These are phyloP conservation scores for Cecidostiba fungosa DNA, from an alignment of 2,888 invertebrate genomes.

Conservation along the genomic window DNA sequence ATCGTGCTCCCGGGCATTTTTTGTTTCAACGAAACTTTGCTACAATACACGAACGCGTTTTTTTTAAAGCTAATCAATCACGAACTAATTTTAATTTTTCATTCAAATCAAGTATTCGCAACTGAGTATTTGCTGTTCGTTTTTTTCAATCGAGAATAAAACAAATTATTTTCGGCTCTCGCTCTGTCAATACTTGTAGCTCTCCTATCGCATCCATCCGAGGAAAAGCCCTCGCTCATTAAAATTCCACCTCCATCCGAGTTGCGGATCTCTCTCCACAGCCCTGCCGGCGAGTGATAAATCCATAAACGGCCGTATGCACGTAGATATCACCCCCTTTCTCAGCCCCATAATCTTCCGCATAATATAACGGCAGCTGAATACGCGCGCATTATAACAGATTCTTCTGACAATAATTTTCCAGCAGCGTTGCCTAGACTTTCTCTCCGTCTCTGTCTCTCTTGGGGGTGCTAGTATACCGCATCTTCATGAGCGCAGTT, in stretches of 20 bases:
- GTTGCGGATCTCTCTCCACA: neutral
- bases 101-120: no score
- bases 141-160: no score
- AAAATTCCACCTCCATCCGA: neutral
- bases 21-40: no score
- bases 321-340: neutral
- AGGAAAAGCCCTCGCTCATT: neutral
- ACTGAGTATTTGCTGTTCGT: no score
- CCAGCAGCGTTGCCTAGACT: neutral
- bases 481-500: conserved; percentile 26
- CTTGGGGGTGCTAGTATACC: neutral
- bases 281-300: neutral
- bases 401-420: conserved; percentile 56
- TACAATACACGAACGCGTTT: no score
- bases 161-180: no score
- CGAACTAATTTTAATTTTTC: no score
- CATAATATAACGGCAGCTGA: conserved; percentile 23
- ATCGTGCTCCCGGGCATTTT: neutral
- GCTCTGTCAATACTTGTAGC: no score
- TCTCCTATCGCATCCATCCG: neutral
- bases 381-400: conserved; percentile 26
- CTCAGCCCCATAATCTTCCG: conserved; percentile 12
- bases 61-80: no score
- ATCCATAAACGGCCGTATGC: neutral
- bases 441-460: neutral